Conservation (phyloP, 2,888 invertebrate species). For the Dermolepida albohirtum region DNA sequence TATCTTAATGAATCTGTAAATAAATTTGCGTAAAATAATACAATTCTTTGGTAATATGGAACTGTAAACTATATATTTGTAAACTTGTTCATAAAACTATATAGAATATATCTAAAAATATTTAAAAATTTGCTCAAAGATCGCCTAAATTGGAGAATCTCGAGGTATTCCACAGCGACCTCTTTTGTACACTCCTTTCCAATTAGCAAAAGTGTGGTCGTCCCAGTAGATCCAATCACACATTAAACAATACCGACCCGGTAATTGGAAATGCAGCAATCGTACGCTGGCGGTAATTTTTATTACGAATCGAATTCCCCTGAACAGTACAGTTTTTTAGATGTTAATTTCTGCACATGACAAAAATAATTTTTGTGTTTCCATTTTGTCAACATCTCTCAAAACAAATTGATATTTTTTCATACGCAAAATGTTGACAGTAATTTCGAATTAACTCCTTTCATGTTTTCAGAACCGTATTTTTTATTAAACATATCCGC, state of each 20-base stretch:
- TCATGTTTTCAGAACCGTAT: too few species aligned
- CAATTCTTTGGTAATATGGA: too few species aligned
- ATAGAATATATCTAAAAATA: conserved; percentile 11
- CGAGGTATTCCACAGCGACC: conserved; percentile 40
- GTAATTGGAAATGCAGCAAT: conserved; percentile 53
- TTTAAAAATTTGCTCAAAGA: conserved; percentile 50
- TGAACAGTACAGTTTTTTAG: conserved; percentile 10
- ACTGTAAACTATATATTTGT: too few species aligned
- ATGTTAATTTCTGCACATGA: conserved; percentile 25
- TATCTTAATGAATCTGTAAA: too few species aligned
- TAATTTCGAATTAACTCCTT: conserved; percentile 3
- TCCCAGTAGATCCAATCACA: conserved; percentile 55
- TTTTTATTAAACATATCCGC: too few species aligned
- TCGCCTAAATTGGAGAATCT: conserved; percentile 19
- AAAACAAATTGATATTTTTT: conserved; percentile 32
- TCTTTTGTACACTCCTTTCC: conserved; percentile 54
- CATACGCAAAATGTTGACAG: conserved; percentile 1
- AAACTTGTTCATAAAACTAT: conserved; percentile 16
- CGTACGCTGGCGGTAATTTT: conserved; percentile 25
- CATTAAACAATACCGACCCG: conserved; percentile 54
- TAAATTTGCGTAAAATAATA: too few species aligned
- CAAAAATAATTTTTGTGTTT: conserved; percentile 33
- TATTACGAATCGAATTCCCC: conserved; percentile 16
- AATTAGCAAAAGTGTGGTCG: conserved; percentile 55
- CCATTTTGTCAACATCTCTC: conserved; percentile 16